Evolutionary conservation across 1,140 invertebrate genomes (phyloP).

Genomic region (Mycetomoellerius zeteki): DNA sequence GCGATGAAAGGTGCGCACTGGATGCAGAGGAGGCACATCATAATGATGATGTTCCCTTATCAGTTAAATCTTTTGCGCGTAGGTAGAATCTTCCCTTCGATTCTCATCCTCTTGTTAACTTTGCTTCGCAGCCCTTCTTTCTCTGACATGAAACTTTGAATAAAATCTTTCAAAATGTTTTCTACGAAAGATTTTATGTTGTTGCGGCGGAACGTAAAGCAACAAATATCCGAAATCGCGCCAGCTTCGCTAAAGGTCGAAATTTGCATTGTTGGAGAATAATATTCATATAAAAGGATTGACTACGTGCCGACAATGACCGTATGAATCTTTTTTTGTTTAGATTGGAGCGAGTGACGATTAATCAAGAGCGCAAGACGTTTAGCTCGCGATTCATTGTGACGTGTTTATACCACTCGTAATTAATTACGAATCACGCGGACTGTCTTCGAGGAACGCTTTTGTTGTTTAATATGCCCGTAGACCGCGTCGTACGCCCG

Average conservation of each 20-base stretch:
- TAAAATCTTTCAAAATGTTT: not conserved
- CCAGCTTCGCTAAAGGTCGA: not conserved
- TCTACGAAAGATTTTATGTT: not conserved
- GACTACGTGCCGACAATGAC: not conserved
- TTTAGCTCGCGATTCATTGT: slow-evolving; percentile 45
- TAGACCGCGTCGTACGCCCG: slow-evolving; percentile 8
- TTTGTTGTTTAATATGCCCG: slow-evolving; percentile 54
- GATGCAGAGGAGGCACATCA: slow-evolving; percentile 5
- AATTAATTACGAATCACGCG: slow-evolving; percentile 68
- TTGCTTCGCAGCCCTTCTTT: not conserved
- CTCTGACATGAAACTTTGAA: not conserved
- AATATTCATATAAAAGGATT: slow-evolving; percentile 1
- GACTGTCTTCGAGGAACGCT: slow-evolving; percentile 38
- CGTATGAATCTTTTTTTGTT: not conserved
- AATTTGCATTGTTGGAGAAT: slow-evolving; percentile 1
- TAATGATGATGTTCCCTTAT: slow-evolving; percentile 32
- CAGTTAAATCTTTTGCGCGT: slow-evolving; percentile 5
- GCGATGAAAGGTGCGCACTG: slow-evolving; percentile 21
- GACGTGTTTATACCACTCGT: slow-evolving; percentile 63
- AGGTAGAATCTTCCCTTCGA: not conserved
- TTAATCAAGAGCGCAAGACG: slow-evolving; percentile 61
- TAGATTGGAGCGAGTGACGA: slow-evolving; percentile 36
- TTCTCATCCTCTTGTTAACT: slow-evolving; percentile 12
- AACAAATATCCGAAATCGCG: not conserved
- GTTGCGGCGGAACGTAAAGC: not conserved